These are phyloP conservation scores for Delphinus delphis DNA, from an alignment of 2,113 vertebrate genomes.

Conservation along the genomic window DNA sequence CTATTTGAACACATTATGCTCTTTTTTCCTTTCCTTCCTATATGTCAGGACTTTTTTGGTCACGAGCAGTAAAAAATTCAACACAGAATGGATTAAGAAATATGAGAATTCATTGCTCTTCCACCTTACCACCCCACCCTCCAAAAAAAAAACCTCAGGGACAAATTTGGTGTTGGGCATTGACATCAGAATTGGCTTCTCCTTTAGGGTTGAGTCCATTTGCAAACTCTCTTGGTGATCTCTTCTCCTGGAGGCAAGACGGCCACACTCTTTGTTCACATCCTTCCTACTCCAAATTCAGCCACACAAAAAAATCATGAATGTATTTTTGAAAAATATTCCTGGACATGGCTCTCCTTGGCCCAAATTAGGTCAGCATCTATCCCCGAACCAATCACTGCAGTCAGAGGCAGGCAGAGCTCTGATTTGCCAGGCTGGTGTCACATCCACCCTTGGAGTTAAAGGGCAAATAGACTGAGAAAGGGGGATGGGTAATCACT, in stretches of 20 bases:
- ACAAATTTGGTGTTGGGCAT: background rate
- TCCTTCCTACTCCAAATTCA: background rate
- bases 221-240: background rate
- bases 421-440: background rate
- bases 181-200: background rate
- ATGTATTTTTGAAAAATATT: background rate
- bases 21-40: background rate
- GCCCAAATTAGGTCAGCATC: background rate
- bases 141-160: background rate
- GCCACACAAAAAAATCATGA: background rate
- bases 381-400: background rate
- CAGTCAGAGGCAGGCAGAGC: background rate
- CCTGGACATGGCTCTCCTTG: background rate
- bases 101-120: background rate
- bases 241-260: background rate
- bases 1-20: background rate
- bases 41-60: background rate
- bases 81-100: background rate
- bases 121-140: rapidly evolving
- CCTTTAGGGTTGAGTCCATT: background rate
- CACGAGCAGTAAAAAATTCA: background rate
- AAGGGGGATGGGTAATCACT: background rate
- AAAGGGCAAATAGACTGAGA: background rate
- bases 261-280: background rate
- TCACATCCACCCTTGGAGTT: background rate